These are phyloP conservation scores for Cheilosia variabilis DNA, from an alignment of 2,888 invertebrate genomes.

Conservation along the genomic window DNA sequence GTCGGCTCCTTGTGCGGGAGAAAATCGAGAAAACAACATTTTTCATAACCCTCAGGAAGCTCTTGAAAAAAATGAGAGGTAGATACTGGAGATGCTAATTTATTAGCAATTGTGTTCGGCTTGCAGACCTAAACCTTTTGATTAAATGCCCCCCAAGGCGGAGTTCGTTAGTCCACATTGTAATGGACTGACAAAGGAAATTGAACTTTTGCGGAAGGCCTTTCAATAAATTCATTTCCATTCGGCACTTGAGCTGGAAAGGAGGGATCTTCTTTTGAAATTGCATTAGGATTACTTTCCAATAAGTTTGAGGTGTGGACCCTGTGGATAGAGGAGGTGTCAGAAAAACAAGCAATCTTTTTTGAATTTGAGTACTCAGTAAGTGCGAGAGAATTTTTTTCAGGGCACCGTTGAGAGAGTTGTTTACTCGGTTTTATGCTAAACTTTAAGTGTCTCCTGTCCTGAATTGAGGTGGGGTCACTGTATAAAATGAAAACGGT, in stretches of 20 bases:
- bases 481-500: neutral
- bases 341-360: neutral
- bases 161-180: constrained; percentile 18
- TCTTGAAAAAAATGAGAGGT: neutral
- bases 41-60: neutral
- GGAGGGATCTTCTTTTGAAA: neutral
- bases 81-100: neutral
- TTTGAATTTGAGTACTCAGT: neutral
- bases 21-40: neutral
- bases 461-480: too few relatives aligned
- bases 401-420: neutral
- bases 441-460: neutral
- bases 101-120: neutral
- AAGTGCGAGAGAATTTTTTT: neutral
- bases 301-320: constrained; percentile 22
- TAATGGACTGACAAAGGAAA: neutral
- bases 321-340: neutral
- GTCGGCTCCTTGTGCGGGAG: too few relatives aligned
- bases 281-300: constrained; percentile 14
- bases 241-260: neutral
- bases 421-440: neutral
- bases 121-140: neutral
- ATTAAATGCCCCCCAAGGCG: constrained; percentile 12
- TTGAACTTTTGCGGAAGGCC: neutral
- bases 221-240: constrained; percentile 23